These are phyloP conservation scores for Alitta virens DNA, from an alignment of 2,888 invertebrate genomes.

Conservation along the genomic window DNA sequence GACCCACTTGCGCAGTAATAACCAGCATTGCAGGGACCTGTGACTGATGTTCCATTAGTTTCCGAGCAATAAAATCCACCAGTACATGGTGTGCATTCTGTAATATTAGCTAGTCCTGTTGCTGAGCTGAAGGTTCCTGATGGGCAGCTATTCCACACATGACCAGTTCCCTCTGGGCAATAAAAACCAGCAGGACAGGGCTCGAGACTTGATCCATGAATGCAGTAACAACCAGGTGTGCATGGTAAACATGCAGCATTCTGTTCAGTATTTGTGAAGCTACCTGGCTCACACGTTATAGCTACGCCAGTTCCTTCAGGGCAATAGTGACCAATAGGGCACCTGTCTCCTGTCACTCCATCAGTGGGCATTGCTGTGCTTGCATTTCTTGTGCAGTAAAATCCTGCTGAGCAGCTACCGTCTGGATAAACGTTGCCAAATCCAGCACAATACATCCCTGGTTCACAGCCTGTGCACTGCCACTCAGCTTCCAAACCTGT, in stretches of 20 bases:
- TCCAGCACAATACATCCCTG: conserved; percentile 44
- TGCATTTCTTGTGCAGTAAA: conserved; percentile 50
- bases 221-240: conserved; percentile 46
- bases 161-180: conserved; percentile 49
- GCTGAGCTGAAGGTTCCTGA: conserved; percentile 43
- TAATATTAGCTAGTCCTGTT: conserved; percentile 36
- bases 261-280: conserved; percentile 37
- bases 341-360: conserved; percentile 41
- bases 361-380: conserved; percentile 40
- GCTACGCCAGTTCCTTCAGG: conserved; percentile 44
- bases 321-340: conserved; percentile 49
- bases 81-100: conserved; percentile 47
- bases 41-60: conserved; percentile 38
- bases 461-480: conserved; percentile 45
- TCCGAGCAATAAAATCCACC: conserved; percentile 47
- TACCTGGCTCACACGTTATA: conserved; percentile 42
- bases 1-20: conserved; percentile 47
- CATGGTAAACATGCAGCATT: conserved; percentile 39
- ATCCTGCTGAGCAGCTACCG: conserved; percentile 35
- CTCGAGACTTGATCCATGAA: conserved; percentile 36
- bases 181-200: conserved; percentile 49
- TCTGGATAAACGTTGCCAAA: conserved; percentile 34
- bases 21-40: conserved; percentile 49
- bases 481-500: conserved; percentile 35
- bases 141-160: conserved; percentile 47